These are phyloP conservation scores for Gavia stellata DNA, from an alignment of 2,113 vertebrate species.

Conservation along the genomic window DNA sequence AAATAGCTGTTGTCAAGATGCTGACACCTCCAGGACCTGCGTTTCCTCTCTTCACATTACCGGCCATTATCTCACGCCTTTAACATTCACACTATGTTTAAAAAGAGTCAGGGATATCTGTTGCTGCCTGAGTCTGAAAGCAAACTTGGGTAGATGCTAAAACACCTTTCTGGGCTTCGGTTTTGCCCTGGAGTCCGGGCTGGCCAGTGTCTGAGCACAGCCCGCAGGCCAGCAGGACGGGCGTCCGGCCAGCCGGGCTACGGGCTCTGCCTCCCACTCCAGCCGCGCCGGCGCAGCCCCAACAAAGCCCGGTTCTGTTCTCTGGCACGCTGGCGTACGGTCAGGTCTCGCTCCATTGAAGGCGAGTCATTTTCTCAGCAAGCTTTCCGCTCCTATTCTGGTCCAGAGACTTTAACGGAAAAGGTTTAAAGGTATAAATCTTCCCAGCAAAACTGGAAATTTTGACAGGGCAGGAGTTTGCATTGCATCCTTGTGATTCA, in stretches of 20 bases:
- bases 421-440: not conserved
- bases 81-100: accelerated
- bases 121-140: not conserved
- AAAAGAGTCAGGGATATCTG: not conserved
- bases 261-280: not conserved
- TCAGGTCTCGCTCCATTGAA: not conserved
- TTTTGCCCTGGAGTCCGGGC: not conserved
- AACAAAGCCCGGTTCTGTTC: not conserved
- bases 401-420: not conserved
- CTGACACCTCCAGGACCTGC: accelerated
- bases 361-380: not conserved
- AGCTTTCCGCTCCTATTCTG: not conserved
- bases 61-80: not conserved
- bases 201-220: not conserved
- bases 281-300: not conserved
- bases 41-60: not conserved
- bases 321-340: not conserved
- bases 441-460: not conserved
- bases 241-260: not conserved
- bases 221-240: not conserved
- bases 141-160: not conserved
- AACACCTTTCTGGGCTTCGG: not conserved
- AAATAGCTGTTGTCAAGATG: accelerated
- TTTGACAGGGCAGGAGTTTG: not conserved
- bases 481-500: not conserved